Evolutionary conservation across 2,797 vertebrate species (phyloP).

Genomic region (Cuculus canorus): DNA sequence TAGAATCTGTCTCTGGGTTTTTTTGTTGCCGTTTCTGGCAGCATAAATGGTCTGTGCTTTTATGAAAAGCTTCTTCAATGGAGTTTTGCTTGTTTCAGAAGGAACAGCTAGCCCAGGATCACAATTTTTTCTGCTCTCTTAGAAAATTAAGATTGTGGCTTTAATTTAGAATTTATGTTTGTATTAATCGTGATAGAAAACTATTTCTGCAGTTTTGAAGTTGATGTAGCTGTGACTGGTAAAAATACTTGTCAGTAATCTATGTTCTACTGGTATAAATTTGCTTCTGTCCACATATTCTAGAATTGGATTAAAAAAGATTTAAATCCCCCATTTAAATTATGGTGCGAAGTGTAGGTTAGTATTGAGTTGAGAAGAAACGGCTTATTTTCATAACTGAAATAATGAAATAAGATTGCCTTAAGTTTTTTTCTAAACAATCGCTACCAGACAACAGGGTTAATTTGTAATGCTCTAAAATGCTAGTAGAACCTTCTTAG

Average conservation of each 20-base stretch:
- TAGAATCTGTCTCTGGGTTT: not conserved
- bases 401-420: not conserved
- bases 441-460: fast-evolving
- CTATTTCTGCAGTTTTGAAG: not conserved
- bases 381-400: not conserved
- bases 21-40: slow-evolving; percentile 12
- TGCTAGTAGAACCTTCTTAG: not conserved
- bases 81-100: not conserved
- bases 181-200: not conserved
- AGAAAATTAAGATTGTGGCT: not conserved
- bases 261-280: not conserved
- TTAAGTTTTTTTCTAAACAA: not conserved
- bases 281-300: not conserved
- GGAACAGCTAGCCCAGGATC: not conserved
- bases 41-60: not conserved
- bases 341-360: not conserved
- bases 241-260: not conserved
- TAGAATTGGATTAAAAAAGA: not conserved
- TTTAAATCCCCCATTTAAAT: not conserved
- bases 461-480: not conserved
- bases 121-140: not conserved
- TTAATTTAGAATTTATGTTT: not conserved
- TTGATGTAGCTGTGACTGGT: not conserved
- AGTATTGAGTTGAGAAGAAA: not conserved
- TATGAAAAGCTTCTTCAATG: not conserved